phyloP scores from a whole-genome alignment of 2,888 invertebrate genomes.

The Cactoblastis cactorum region DNA sequence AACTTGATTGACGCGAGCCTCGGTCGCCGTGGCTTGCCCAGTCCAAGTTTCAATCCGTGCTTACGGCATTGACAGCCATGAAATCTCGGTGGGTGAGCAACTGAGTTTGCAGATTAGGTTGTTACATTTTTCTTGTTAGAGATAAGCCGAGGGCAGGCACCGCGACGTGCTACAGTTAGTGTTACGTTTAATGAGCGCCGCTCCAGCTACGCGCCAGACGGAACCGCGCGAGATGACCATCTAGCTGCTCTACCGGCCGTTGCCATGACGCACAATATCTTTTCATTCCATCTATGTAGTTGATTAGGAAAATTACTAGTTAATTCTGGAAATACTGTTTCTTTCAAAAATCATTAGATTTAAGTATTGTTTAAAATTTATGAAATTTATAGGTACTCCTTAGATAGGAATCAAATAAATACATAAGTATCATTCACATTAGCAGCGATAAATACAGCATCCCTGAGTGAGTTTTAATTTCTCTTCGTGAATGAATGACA shows the following conservation, averaged over 20 bases:
- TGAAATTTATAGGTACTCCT: no score
- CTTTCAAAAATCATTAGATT: not conserved
- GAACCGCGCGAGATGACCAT: constrained; percentile 38
- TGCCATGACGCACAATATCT: constrained; percentile 18
- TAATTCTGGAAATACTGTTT: not conserved
- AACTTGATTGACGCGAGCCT: constrained; percentile 1
- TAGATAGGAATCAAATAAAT: no score
- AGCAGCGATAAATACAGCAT: no score
- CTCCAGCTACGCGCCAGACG: constrained; percentile 40
- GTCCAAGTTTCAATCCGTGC: not conserved
- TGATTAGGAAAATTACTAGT: constrained; percentile 3
- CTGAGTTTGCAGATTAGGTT: constrained; percentile 23
- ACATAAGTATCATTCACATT: no score
- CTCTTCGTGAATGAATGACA: not conserved
- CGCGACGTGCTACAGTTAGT: constrained; percentile 60
- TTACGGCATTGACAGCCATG: not conserved
- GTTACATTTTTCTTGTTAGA: constrained; percentile 23
- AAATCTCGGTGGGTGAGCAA: constrained; percentile 6
- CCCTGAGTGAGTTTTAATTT: not conserved
- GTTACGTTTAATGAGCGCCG: constrained; percentile 45
- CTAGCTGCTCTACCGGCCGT: constrained; percentile 29
- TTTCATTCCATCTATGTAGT: constrained; percentile 6
- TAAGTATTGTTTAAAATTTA: not conserved
- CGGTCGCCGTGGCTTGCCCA: not conserved
- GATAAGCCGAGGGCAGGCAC: constrained; percentile 36